A percentile compares a stretch with the other conserved stretches of the same genome.
Conservation (phyloP, 1,140 invertebrate species). For the Drosophila tani region DNA sequence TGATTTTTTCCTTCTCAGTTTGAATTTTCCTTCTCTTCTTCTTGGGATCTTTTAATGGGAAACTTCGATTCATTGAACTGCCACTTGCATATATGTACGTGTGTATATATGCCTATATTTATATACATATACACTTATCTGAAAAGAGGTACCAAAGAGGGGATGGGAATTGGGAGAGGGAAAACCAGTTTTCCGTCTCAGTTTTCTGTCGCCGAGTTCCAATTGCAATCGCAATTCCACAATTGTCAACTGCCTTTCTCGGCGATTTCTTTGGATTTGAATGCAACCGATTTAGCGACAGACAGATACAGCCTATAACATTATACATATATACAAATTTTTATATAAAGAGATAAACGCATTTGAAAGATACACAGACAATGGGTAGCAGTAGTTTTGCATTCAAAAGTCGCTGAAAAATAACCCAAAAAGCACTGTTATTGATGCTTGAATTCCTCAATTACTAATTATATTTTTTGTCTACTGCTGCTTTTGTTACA, state of each 20-base stretch:
- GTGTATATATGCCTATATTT: conserved; percentile 2
- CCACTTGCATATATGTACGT: neutral
- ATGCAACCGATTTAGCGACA: conserved; percentile 36
- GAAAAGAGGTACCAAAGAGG: conserved; percentile 1
- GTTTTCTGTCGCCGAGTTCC: conserved; percentile 39
- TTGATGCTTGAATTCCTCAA: neutral
- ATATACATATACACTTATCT: conserved; percentile 1
- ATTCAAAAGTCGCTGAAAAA: conserved; percentile 5
- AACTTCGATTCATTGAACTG: conserved; percentile 50
- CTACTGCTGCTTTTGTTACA: neutral
- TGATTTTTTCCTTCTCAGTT: neutral
- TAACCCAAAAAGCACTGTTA: neutral
- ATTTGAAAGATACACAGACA: conserved; percentile 10
- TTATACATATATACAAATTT: neutral
- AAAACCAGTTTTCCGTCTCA: conserved; percentile 47
- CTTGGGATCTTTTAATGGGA: conserved; percentile 15
- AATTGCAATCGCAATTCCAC: conserved; percentile 61
- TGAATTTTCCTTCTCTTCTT: conserved; percentile 2
- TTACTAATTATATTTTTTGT: neutral
- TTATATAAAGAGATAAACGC: conserved; percentile 1
- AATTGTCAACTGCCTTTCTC: conserved; percentile 54
- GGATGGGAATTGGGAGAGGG: neutral
- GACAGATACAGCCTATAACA: neutral
- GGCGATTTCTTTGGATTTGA: conserved; percentile 48
- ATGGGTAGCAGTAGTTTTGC: neutral